These are phyloP conservation scores for Crypturellus undulatus DNA, from an alignment of 2,113 vertebrate genomes.

Conservation along the genomic window DNA sequence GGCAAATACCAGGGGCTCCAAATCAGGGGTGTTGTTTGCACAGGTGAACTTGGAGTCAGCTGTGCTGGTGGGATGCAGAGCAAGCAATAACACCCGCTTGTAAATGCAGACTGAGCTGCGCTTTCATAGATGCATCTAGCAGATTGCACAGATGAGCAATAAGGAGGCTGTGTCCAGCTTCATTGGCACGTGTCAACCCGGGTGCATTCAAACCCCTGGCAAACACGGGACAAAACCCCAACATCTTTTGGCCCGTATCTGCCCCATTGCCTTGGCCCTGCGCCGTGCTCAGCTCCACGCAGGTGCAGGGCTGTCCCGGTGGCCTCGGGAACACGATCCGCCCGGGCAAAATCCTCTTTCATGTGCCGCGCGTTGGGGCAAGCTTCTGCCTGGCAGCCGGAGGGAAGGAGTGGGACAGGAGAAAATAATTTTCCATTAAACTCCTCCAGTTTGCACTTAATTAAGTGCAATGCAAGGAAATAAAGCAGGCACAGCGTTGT, in stretches of 20 bases:
- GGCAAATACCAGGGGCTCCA: not conserved
- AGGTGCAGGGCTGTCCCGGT: not conserved
- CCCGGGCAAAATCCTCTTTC: not conserved
- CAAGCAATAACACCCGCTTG: not conserved
- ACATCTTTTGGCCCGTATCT: not conserved
- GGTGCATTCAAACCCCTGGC: not conserved
- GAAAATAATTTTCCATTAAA: slow-evolving; percentile 49
- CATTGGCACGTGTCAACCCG: not conserved
- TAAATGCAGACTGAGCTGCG: accelerated
- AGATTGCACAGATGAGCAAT: not conserved
- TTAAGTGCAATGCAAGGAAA: not conserved
- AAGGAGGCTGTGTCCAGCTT: not conserved
- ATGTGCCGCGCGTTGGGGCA: not conserved
- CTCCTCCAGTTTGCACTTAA: slow-evolving; percentile 19
- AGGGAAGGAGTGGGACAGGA: not conserved
- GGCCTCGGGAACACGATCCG: not conserved
- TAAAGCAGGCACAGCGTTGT: accelerated
- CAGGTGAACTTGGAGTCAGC: not conserved
- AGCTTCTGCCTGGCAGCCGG: not conserved
- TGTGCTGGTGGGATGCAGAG: not conserved
- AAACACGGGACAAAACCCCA: not conserved
- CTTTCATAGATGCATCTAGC: not conserved
- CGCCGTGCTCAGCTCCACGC: not conserved
- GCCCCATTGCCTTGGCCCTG: not conserved
- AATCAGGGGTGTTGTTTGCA: not conserved